Conservation (phyloP, 2,113 vertebrate genomes). For the Glaucomys volans region DNA sequence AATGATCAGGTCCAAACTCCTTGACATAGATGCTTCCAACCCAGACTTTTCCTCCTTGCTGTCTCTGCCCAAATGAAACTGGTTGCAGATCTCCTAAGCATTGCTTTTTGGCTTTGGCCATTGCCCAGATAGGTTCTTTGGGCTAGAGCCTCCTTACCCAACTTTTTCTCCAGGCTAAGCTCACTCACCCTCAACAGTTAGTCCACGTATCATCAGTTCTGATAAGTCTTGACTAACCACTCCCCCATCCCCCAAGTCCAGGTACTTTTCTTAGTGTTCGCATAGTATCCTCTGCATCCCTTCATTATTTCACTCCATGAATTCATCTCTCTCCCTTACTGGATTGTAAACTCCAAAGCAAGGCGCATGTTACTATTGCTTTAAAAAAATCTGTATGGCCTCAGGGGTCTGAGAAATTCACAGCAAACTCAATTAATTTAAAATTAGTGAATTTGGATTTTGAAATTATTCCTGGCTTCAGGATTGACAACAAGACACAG, state of each 20-base stretch:
- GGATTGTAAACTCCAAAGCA: neutral
- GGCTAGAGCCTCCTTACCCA: neutral
- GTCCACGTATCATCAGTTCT: neutral
- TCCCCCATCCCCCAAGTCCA: neutral
- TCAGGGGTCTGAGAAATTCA: neutral
- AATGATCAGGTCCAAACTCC: neutral
- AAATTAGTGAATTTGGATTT: neutral
- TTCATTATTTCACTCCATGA: neutral
- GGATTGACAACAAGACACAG: neutral
- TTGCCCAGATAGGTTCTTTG: neutral
- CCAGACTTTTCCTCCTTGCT: neutral
- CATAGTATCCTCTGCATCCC: neutral
- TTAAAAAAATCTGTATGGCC: neutral
- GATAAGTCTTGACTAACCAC: neutral
- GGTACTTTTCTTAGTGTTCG: neutral
- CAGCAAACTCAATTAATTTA: neutral
- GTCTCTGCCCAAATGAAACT: neutral
- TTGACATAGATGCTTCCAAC: neutral
- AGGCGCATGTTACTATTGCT: neutral
- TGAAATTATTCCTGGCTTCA: neutral
- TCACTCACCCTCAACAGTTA: neutral
- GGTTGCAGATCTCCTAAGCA: neutral
- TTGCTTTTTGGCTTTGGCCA: neutral
- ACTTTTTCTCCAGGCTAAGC: neutral
- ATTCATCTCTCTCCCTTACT: neutral